A percentile compares a stretch with the other conserved stretches of the same genome.
These are phyloP conservation scores for Heterochromis multidens DNA, from an alignment of 2,113 vertebrate species.

Conservation along the genomic window DNA sequence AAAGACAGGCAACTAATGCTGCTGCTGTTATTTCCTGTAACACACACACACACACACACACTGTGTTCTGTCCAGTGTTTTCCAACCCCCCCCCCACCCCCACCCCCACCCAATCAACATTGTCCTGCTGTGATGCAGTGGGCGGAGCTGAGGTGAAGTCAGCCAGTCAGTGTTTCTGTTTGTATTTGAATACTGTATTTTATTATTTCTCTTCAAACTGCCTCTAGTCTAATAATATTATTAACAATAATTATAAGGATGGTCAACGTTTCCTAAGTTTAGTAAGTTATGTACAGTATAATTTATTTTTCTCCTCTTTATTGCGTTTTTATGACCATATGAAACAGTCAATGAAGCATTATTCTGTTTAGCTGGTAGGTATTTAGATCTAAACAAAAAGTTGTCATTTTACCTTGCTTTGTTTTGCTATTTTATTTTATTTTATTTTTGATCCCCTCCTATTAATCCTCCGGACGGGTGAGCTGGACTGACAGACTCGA, in stretches of 20 bases:
- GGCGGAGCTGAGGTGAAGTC: constrained; percentile 81
- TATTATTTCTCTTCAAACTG: constrained; percentile 87
- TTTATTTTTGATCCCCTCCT: constrained; percentile 70
- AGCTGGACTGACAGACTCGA: constrained; percentile 77
- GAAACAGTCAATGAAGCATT: constrained; percentile 85
- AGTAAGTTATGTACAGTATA: constrained; percentile 99
- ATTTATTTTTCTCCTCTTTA: constrained; percentile 92
- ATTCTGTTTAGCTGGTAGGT: constrained; percentile 89
- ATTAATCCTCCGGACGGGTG: constrained; percentile 76
- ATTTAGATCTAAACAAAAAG: constrained; percentile 79
- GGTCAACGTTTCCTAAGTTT: constrained; percentile 92
- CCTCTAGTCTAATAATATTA: constrained; percentile 96
- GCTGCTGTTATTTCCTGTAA: constrained; percentile 42
- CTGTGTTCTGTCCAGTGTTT: constrained; percentile 55
- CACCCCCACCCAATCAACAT: constrained; percentile 68
- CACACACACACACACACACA: constrained; percentile 6
- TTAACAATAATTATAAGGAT: constrained; percentile 92
- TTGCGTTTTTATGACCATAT: constrained; percentile 83
- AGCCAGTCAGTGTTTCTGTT: constrained; percentile 86
- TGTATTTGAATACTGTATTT: constrained; percentile 91
- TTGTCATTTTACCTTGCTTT: constrained; percentile 75
- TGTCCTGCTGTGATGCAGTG: constrained; percentile 79
- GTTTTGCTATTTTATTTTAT: constrained; percentile 49
- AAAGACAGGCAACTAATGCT: constrained; percentile 30
- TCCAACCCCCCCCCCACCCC: constrained; percentile 29